These are phyloP conservation scores for Enteromius paludinosus DNA, from an alignment of 2,797 vertebrate species.

Conservation along the genomic window DNA sequence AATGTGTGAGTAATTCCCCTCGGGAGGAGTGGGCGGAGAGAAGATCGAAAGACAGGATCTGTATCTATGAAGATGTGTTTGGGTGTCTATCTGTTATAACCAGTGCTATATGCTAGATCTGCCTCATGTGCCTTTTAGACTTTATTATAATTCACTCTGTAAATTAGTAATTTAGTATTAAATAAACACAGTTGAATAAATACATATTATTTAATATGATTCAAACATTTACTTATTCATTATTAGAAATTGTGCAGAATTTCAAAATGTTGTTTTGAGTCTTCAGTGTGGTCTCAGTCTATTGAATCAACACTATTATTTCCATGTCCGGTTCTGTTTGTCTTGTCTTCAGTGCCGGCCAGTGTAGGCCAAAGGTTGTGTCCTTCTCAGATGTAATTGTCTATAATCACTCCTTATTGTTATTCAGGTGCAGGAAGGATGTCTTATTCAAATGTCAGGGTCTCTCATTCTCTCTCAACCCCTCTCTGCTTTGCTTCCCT, in stretches of 20 bases:
- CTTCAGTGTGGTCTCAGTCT: not conserved
- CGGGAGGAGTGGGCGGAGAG: slow-evolving; percentile 5
- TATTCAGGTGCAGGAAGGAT: slow-evolving; percentile 77
- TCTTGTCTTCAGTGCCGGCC: slow-evolving; percentile 77
- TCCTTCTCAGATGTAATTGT: slow-evolving; percentile 77
- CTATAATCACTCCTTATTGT: slow-evolving; percentile 83
- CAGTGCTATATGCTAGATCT: not conserved
- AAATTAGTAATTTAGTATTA: not conserved
- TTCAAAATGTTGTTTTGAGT: not conserved
- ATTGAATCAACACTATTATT: slow-evolving; percentile 10
- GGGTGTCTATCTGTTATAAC: slow-evolving; percentile 22
- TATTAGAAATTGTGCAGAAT: not conserved
- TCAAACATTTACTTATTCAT: not conserved
- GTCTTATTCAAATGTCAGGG: slow-evolving; percentile 83
- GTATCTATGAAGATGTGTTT: slow-evolving; percentile 46
- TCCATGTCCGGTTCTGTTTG: slow-evolving; percentile 74
- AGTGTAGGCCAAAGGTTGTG: slow-evolving; percentile 79
- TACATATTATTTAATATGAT: not conserved
- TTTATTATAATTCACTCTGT: not conserved
- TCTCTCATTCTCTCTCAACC: slow-evolving; percentile 44
- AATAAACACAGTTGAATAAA: not conserved
- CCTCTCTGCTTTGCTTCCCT: slow-evolving; percentile 47
- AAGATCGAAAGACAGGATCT: slow-evolving; percentile 37
- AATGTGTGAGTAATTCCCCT: slow-evolving; percentile 52
- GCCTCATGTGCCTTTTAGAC: not conserved